phyloP scores from a whole-genome alignment of 2,113 vertebrate genomes.

The Empidonax traillii region DNA sequence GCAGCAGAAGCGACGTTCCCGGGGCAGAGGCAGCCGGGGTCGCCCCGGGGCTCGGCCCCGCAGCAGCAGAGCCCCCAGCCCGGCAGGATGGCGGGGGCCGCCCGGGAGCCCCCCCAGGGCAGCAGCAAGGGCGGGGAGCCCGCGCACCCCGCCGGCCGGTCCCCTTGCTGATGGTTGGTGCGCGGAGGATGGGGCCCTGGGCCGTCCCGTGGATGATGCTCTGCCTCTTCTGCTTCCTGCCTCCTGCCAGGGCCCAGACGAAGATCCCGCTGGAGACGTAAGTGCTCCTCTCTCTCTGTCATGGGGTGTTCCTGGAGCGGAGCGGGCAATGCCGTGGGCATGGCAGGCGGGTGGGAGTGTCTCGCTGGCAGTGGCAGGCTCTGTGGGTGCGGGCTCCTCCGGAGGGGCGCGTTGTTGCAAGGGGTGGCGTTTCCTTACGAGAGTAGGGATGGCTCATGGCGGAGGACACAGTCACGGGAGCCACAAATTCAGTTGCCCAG shows the following conservation, averaged over 20 bases:
- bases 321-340: not conserved
- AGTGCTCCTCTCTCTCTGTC: conserved; percentile 57
- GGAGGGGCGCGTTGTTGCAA: fast-evolving
- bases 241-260: conserved; percentile 73
- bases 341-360: fast-evolving
- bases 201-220: conserved; percentile 76
- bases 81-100: not conserved
- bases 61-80: not conserved
- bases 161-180: conserved; percentile 7
- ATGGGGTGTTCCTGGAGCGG: not conserved
- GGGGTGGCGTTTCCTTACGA: fast-evolving
- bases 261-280: conserved; percentile 89
- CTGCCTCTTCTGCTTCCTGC: conserved; percentile 56
- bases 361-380: fast-evolving
- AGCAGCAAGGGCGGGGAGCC: not conserved
- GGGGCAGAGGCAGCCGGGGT: not conserved
- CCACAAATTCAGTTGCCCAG: not conserved
- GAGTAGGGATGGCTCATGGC: not conserved
- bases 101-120: not conserved
- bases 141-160: not conserved
- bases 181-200: conserved; percentile 40
- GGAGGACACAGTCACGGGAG: fast-evolving
- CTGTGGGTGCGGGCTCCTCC: not conserved
- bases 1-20: not conserved
- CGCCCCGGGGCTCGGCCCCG: not conserved